A percentile compares a stretch with the other conserved stretches of the same genome.
These are phyloP conservation scores for Podarcis lilfordi DNA, from an alignment of 2,797 vertebrate genomes.

Conservation along the genomic window DNA sequence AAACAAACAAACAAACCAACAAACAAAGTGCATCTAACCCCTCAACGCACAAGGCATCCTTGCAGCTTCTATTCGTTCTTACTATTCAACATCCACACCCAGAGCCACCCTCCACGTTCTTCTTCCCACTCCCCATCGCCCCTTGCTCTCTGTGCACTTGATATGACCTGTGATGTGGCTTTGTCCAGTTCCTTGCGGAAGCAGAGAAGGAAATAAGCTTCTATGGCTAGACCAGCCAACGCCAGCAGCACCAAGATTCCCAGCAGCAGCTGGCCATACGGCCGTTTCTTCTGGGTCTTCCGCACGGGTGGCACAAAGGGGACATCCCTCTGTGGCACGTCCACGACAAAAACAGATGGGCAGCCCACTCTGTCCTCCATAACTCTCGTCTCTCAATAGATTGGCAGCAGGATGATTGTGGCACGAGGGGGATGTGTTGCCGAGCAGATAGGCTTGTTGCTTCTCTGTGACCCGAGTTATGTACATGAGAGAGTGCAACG, in stretches of 20 bases:
- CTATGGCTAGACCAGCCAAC: constrained; percentile 3
- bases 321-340: constrained; percentile 46
- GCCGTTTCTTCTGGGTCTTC: neutral
- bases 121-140: neutral
- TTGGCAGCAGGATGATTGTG: neutral
- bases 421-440: neutral
- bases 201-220: constrained; percentile 63
- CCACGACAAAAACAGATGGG: constrained; percentile 68
- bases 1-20: neutral
- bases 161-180: neutral
- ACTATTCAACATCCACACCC: too few species aligned
- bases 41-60: neutral
- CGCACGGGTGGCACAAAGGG: constrained; percentile 47
- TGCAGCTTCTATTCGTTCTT: neutral
- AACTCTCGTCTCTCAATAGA: neutral
- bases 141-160: neutral
- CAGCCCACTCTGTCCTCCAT: constrained; percentile 49
- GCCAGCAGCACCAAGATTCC: constrained; percentile 48
- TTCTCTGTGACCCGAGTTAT: neutral
- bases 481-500: constrained; percentile 25
- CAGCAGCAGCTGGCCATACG: constrained; percentile 28
- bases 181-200: constrained; percentile 53
- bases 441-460: constrained; percentile 43
- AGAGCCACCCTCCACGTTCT: too few species aligned
- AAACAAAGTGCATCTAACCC: neutral